Evolutionary conservation across 2,797 vertebrate genomes (phyloP), one percentile per base, ranked within the genome.

Genomic region (Chelmon rostratus): DNA sequence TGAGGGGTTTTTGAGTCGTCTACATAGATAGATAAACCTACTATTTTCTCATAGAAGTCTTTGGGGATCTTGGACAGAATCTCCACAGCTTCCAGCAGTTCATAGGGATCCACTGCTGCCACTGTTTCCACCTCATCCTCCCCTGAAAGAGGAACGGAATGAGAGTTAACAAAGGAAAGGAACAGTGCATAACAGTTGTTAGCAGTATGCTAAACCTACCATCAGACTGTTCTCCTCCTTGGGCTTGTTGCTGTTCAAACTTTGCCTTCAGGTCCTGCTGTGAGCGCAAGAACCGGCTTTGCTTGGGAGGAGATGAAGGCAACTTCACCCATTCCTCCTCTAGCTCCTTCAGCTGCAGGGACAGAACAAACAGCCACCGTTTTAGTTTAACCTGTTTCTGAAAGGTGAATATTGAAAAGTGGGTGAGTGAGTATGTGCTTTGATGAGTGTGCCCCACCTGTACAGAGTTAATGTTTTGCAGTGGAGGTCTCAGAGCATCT

Each of bases 1-100:
- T 6, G 3, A 1, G 46, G 46, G 15, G 46, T 19, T 47, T 16
- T 47, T 47, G 16, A 47, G 13, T n/a, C n/a, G n/a, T n/a, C n/a
- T n/a, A n/a, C n/a, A n/a, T n/a, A n/a, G n/a, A n/a, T 21, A n/a
- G 49, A 46, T 6, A 18, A 15, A n/a, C 97, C 94, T 94, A 99
- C 98, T 82, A 99, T 98, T 96, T 99, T 99, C 13, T 99, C 98
- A 89, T 97, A 99, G 92, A 99, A 99, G 84, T 99, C 98, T 96
- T 99, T 99, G 35, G 98, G 98, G 86, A 99, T 89, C 92, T 99
- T 99, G 62, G 97, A 97, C 83, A 99, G 96, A 92, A 99, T 96
- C 87, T 99, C 98, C 76, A 97, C 97, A 53, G 98, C 95, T 92
- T 99, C 98, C 86, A 99, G 93, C 61, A 99, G 95, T 71, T 99